Evolutionary conservation across 2,113 vertebrate species (phyloP).

Genomic region (Lasiurus cinereus): DNA sequence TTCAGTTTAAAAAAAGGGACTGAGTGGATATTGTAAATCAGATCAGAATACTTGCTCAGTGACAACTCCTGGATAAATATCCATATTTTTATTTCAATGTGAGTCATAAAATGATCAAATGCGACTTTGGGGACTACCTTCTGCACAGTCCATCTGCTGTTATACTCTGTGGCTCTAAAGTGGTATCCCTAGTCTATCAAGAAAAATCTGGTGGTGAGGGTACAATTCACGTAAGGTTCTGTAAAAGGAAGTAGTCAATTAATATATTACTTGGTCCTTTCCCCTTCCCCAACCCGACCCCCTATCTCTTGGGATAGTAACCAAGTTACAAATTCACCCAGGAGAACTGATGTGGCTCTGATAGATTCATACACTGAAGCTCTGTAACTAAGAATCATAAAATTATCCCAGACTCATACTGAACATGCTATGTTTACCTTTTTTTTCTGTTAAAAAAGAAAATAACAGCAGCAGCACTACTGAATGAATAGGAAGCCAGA

Average conservation of each 20-base stretch:
- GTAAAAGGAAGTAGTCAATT: constrained; percentile 82
- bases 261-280: constrained; percentile 80
- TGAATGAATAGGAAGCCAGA: neutral
- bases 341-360: constrained; percentile 61
- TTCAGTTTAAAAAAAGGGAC: constrained; percentile 78
- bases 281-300: constrained; percentile 34
- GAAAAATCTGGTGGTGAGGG: constrained; percentile 73
- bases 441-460: neutral
- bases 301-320: constrained; percentile 71
- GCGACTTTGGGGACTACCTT: constrained; percentile 82
- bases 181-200: constrained; percentile 73
- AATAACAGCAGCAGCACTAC: constrained; percentile 26
- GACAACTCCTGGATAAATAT: constrained; percentile 81
- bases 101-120: constrained; percentile 85
- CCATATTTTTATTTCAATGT: constrained; percentile 84
- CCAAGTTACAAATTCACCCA: constrained; percentile 77
- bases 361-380: constrained; percentile 46
- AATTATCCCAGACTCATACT: constrained; percentile 16
- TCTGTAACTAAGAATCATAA: constrained; percentile 66
- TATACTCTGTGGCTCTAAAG: constrained; percentile 73
- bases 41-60: constrained; percentile 79
- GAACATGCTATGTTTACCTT: constrained; percentile 40
- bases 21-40: constrained; percentile 81
- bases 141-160: constrained; percentile 83
- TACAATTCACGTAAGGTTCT: constrained; percentile 75